Evolutionary conservation across 1,140 invertebrate genomes (phyloP), one percentile per base, ranked within the genome.

Genomic region (Anthonomus grandis): DNA sequence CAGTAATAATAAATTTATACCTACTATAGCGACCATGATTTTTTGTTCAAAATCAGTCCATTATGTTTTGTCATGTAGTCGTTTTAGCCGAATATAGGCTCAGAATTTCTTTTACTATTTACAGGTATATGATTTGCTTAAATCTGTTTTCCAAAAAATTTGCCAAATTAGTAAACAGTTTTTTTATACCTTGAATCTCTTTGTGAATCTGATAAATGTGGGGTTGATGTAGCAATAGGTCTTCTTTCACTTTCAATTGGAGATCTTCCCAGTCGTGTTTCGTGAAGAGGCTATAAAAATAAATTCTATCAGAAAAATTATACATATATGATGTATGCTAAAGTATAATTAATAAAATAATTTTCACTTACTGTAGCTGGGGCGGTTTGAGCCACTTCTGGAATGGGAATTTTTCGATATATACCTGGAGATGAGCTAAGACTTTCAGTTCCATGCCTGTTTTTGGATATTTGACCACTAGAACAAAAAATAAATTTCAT

Each of bases 211-310:
- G 79, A 76, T 34, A 80, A 67, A 38, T 77, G 75, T 31, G 79
- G 79, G 10, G 79, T 81, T 51, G 78, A 80, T 46, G 78, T 78
- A 31, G 79, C 78, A 66, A 80, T 81, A 45, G 75, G 67, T 37
- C 75, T 72, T 62, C 78, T 71, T 52, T 74, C 74, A 46, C 67
- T 70, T 46, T 75, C 77, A 60, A 72, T 58, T 6, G 70, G 70
- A 37, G 72, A 74, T 18, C 77, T 70, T 56, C 75, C 70, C 4
- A 65, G 63, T 42, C 63, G 63, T 17, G 56, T 58, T 34, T 71
- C 69, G 38, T 70, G 69, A 19, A 68, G 51, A n/a, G 70, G 70
- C 70, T 72, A 60, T 9, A 54, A 60, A 31, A 42, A 47, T 3
- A 53, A 42, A n/a, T 50, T 31, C 45, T 38, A 15, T 1, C n/a